Percentiles rank a stretch among this genome's conserved stretches.
phyloP scores from a whole-genome alignment of 2,113 vertebrate genomes.

The Cinclus mexicanus region DNA sequence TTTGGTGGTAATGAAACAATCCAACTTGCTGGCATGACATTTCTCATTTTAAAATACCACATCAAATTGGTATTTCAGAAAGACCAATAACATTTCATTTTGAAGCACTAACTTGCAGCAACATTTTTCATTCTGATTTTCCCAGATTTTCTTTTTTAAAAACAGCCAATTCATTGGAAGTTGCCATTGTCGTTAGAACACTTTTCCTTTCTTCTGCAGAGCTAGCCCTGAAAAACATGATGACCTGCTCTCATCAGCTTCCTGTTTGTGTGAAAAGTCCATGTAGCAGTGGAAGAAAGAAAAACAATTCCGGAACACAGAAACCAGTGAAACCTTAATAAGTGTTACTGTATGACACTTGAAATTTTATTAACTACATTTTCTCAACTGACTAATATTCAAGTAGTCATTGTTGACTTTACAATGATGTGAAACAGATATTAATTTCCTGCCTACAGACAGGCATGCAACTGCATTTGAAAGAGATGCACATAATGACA shows the following conservation, averaged over 20 bases:
- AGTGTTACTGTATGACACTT: neutral
- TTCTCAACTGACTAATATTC: neutral
- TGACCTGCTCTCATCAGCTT: neutral
- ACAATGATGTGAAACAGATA: neutral
- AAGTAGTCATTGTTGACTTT: neutral
- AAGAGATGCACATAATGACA: neutral
- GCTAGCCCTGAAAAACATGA: neutral
- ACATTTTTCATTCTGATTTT: neutral
- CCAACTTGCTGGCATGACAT: neutral
- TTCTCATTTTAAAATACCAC: slow-evolving; percentile 35
- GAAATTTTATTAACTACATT: neutral
- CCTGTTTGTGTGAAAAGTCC: neutral
- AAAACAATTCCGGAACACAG: neutral
- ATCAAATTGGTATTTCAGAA: neutral
- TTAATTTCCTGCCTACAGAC: slow-evolving; percentile 8
- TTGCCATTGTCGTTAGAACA: neutral
- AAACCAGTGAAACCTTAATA: neutral
- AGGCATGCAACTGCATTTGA: neutral
- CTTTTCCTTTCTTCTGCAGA: neutral
- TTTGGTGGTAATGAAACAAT: slow-evolving; percentile 16
- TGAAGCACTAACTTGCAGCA: neutral
- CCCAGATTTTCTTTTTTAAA: neutral
- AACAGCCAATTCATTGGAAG: neutral
- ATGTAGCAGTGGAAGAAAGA: neutral
- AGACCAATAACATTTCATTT: neutral